phyloP scores from a whole-genome alignment of 2,113 vertebrate genomes.

The Vimba vimba region DNA sequence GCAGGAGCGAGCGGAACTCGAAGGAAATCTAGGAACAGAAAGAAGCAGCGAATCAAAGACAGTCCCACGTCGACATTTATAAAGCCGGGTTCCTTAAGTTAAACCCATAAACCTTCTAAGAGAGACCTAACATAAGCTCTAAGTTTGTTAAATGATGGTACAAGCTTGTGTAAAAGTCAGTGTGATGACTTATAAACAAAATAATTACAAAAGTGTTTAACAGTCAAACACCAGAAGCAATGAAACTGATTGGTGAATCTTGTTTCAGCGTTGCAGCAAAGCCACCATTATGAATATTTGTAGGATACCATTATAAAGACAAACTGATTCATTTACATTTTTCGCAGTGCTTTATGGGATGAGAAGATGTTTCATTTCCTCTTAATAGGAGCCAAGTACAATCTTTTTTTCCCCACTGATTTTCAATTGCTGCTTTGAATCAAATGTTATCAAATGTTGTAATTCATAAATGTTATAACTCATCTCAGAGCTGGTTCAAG shows the following conservation, averaged over 20 bases:
- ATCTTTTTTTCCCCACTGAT: neutral
- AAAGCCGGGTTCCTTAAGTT: neutral
- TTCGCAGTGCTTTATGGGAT: neutral
- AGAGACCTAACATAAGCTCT: neutral
- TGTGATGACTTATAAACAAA: neutral
- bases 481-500: neutral
- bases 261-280: neutral
- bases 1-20: constrained; percentile 93
- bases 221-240: neutral
- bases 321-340: neutral
- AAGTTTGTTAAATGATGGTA: neutral
- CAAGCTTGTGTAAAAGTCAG: neutral
- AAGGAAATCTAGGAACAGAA: constrained; percentile 87
- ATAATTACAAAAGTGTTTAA: neutral
- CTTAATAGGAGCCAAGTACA: neutral
- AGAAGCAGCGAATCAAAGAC: constrained; percentile 10
- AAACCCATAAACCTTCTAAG: neutral
- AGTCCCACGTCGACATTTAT: neutral
- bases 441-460: neutral
- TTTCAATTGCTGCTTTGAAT: neutral
- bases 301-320: neutral
- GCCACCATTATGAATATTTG: neutral
- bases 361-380: neutral
- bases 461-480: neutral
- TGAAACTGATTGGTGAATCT: neutral